A percentile compares a stretch with the other conserved stretches of the same genome.
Evolutionary conservation across 2,113 vertebrate genomes (phyloP).

Genomic region (Neodon shergylaensis): DNA sequence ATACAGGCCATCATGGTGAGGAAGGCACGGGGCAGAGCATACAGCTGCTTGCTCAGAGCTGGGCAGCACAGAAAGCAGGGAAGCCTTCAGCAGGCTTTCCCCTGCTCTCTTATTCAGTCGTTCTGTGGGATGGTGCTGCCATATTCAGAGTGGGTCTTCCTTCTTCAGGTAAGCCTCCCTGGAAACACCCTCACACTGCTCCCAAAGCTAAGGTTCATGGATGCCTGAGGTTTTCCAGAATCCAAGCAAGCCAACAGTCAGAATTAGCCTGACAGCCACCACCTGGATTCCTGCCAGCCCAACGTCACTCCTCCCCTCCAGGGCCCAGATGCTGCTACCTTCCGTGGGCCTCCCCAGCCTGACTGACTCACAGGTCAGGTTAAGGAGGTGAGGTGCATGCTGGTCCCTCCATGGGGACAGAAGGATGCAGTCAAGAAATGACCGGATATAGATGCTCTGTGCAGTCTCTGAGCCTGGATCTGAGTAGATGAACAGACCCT

Average conservation of each 20-base stretch:
- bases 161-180: neutral
- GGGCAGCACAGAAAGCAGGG: no score
- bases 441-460: rapidly evolving
- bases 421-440: rapidly evolving
- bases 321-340: no score
- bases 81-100: neutral
- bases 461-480: rapidly evolving
- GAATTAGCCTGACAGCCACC: neutral
- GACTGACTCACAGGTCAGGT: neutral
- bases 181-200: neutral
- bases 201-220: neutral
- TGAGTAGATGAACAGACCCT: rapidly evolving
- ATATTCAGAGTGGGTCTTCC: neutral
- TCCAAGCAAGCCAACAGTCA: neutral
- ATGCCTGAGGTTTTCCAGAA: neutral
- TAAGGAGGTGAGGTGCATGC: rapidly evolving
- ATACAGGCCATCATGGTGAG: neutral
- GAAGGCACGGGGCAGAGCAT: neutral
- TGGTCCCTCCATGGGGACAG: neutral
- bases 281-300: rapidly evolving
- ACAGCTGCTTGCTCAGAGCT: neutral
- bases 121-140: neutral
- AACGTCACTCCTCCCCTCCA: neutral
- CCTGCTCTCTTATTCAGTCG: neutral
- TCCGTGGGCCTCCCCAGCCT: neutral